Base-by-base conservation (phyloP, 2,888 invertebrate species). In the Euclidia mi region DNA sequence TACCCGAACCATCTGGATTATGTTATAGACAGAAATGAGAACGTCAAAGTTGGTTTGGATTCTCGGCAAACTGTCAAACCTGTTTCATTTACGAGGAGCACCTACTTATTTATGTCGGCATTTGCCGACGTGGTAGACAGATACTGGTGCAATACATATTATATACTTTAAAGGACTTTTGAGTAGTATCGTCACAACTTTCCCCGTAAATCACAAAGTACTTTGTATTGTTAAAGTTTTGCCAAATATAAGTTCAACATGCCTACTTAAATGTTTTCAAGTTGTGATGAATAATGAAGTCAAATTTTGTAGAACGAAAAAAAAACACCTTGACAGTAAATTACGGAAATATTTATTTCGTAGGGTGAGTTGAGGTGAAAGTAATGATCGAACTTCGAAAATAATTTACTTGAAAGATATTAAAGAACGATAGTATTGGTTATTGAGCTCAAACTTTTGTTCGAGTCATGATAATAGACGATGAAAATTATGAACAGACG, bases 391-490 rank as follows among this genome's bases (percentile, higher is more conserved):
- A 85, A 85, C 76, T 85, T 84, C 41, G 68, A 70, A 75, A n/a
- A n/a, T n/a, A n/a, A 81, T 82, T 86, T 80, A 82, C 71, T 73
- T 65, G 63, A 71, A 82, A 82, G 77, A 81, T 81, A 81, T 86
- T 79, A 81, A 65, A 67, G 70, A 81, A 78, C 79, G 79, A 82
- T 34, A 34, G 85, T 83, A 83, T 81, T 79, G 81, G 82, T 82
- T 84, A 84, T 86, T 72, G 82, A 73, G 65, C 63, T 14, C 71
- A 79, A 84, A 84, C 76, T 86, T 85, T 78, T 79, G 70, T 76
- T 78, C 60, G 56, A 70, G 58, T 71, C 75, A 71, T 77, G 76
- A 76, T 73, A 77, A 80, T 57, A 59, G 60, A 50, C 44, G 55
- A 52, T 46, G 59, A 58, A 75, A 76, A 71, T 81, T 76, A 63